phyloP scores from a whole-genome alignment of 2,113 vertebrate genomes.

The Sylvilagus bachmani region DNA sequence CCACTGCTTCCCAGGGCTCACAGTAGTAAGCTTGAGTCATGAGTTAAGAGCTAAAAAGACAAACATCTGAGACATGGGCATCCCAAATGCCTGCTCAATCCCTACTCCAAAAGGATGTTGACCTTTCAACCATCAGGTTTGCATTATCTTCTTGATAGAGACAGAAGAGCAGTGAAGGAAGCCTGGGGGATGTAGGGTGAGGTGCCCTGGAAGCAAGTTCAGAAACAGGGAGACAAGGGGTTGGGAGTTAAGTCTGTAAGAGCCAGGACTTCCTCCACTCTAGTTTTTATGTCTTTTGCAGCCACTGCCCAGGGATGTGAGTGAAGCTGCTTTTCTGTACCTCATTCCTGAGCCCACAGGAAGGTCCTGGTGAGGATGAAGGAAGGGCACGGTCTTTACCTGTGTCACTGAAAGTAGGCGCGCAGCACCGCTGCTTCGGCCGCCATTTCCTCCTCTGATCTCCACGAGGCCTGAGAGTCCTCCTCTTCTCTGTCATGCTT shows the following conservation, averaged over 20 bases:
- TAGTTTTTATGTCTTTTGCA: background rate
- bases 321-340: background rate
- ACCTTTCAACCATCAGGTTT: background rate
- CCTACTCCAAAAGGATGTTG: too few species aligned
- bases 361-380: rapidly evolving
- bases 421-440: slow-evolving; percentile 88
- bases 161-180: background rate
- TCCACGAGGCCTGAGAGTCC: slow-evolving; percentile 88
- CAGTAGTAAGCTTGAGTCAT: too few species aligned
- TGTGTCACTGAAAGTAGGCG: slow-evolving; percentile 86
- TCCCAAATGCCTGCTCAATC: too few species aligned
- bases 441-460: slow-evolving; percentile 92
- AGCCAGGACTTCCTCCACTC: background rate
- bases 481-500: slow-evolving; percentile 88
- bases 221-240: background rate
- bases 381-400: slow-evolving; percentile 40
- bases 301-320: background rate
- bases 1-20: too few species aligned
- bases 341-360: background rate
- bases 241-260: background rate
- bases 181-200: background rate
- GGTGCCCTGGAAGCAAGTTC: too few species aligned
- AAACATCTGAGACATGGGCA: too few species aligned
- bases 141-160: background rate
- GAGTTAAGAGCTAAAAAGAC: too few species aligned